Percentiles rank a stretch among this genome's conserved stretches.
phyloP scores from a whole-genome alignment of 2,888 invertebrate species.

The Halictus ligatus region DNA sequence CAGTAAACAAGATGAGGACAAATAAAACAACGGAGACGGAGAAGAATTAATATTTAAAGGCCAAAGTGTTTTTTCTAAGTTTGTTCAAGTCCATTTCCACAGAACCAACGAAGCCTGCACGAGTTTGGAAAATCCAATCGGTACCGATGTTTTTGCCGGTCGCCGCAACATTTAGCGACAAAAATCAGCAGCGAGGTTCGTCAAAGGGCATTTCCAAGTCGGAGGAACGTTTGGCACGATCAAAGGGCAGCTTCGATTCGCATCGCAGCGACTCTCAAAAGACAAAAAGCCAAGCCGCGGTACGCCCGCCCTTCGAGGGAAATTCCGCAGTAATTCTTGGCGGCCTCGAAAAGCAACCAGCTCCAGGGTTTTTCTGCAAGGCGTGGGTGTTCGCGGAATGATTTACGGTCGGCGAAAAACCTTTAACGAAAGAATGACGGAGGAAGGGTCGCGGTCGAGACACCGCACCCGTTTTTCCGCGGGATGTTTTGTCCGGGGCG shows the following conservation, averaged over 20 bases:
- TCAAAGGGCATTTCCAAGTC: background rate
- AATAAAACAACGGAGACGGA: no score
- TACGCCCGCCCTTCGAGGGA: background rate
- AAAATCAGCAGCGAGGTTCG: background rate
- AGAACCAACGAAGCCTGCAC: background rate
- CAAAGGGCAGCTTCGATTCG: background rate
- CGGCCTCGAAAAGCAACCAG: slow-evolving; percentile 13
- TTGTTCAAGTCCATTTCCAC: background rate
- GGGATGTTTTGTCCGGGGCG: background rate
- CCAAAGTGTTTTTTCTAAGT: background rate
- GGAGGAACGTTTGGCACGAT: background rate
- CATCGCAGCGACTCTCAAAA: background rate
- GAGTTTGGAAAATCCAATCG: background rate
- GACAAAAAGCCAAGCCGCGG: background rate
- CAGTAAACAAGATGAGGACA: no score
- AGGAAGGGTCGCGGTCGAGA: slow-evolving; percentile 10
- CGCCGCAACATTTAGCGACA: background rate
- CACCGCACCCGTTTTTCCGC: background rate
- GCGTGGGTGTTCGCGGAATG: slow-evolving; percentile 21
- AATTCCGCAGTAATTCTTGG: slow-evolving; percentile 1
- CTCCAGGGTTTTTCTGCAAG: background rate
- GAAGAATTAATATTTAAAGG: no score
- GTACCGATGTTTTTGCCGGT: background rate
- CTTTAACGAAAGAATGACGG: slow-evolving; percentile 34
- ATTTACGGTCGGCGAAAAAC: slow-evolving; percentile 34